Conservation (phyloP, 2,888 invertebrate genomes). For the Brassicogethes aeneus region DNA sequence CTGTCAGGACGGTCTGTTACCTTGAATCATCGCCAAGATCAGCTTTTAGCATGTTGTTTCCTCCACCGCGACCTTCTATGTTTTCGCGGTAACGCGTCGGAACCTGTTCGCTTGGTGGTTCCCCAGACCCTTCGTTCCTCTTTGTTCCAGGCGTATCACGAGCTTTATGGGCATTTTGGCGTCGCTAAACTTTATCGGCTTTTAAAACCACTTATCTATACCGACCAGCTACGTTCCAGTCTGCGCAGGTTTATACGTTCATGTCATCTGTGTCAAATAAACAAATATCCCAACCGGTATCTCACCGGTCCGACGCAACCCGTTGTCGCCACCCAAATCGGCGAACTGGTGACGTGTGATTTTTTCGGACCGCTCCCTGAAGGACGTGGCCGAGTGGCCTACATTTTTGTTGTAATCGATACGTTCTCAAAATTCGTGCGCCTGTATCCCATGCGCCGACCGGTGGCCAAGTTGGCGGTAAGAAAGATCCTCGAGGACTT, state of each 20-base stretch:
- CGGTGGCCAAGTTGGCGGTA: neutral
- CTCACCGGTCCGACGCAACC: too few species aligned
- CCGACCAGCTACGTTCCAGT: too few species aligned
- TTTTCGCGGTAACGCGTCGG: neutral
- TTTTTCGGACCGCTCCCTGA: conserved; percentile 13
- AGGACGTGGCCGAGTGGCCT: conserved; percentile 11
- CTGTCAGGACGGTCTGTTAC: neutral
- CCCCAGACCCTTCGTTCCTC: neutral
- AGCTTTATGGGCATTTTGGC: neutral
- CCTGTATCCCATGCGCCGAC: conserved; percentile 14
- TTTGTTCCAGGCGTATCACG: neutral
- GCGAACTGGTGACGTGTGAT: neutral
- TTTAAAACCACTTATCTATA: neutral
- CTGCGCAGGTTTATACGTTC: too few species aligned
- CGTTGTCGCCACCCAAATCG: too few species aligned
- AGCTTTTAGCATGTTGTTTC: neutral
- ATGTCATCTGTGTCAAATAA: neutral
- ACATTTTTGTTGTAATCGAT: conserved; percentile 20
- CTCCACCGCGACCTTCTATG: neutral
- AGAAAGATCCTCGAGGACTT: neutral
- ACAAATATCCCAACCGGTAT: too few species aligned
- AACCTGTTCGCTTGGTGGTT: neutral
- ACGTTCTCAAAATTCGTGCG: conserved; percentile 21
- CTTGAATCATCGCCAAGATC: neutral
- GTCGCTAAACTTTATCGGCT: neutral